Evolutionary conservation across 2,888 invertebrate genomes (phyloP), one percentile per base, ranked within the genome.

Genomic region (Rosalia funebris): DNA sequence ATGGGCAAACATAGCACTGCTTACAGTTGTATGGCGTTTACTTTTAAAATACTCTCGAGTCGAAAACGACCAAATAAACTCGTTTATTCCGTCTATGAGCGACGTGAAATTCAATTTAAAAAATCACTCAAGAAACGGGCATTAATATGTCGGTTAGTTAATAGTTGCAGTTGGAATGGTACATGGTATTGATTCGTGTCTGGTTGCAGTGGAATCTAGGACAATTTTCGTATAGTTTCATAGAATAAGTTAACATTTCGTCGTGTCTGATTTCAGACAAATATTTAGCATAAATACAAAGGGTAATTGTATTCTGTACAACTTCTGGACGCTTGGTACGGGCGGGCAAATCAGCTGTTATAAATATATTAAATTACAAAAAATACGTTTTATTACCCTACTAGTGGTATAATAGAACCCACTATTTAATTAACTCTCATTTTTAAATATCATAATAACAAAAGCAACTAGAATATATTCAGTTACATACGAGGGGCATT

Each of bases 141-240:
- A 16, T 37, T 25, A 44, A 19, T 31, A 37, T 10, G 47, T 37
- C 44, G 25, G 3, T 25, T 25, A 3, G 25, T 25, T 60, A 46
- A 54, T 56, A 57, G 62, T 57, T 48, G 60, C 54, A 42, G 48
- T 57, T 25, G 47, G 52, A 59, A 60, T 59, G 55, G 62, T 62
- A 46, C 62, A 47, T 60, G 66, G 62, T 72, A 71, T 72, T 59
- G 72, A 72, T 72, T 72, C 57, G 63, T 70, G 66, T 68, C 63
- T 55, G 60, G 66, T 63, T 65, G 68, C 68, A 67, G 65, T 64
- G 62, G 65, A 71, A 71, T 69, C 64, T 64, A 48, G 65, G 63
- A 63, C 69, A 67, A 70, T 70, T 70, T 71, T 64, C 64, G 65
- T 66, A 57, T 54, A 62, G 53, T 64, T 70, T 64, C 65, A 48